A percentile compares a stretch with the other conserved stretches of the same genome.
These are phyloP conservation scores for Macrophya alboannulata DNA, from an alignment of 2,888 invertebrate genomes.

Conservation along the genomic window DNA sequence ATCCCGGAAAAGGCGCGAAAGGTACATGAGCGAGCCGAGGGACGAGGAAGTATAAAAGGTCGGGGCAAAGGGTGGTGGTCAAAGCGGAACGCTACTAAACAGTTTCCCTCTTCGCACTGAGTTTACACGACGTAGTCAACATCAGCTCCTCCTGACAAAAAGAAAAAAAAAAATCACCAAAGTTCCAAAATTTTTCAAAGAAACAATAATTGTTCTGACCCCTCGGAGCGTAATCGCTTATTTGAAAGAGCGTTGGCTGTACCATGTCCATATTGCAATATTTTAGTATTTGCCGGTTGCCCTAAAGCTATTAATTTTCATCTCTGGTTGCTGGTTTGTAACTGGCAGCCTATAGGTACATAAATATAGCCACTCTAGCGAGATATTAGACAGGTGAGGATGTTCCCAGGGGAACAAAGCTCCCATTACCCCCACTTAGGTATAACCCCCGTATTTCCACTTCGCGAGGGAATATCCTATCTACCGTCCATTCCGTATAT, in stretches of 20 bases:
- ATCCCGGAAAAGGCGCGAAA: conserved; percentile 33
- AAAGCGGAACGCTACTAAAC: conserved; percentile 9
- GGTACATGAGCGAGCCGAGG: neutral
- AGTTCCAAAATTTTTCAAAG: neutral
- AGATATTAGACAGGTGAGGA: conserved; percentile 78
- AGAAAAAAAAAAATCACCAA: neutral
- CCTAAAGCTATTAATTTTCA: conserved; percentile 53
- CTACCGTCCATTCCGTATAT: conserved; percentile 58
- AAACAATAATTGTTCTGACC: neutral
- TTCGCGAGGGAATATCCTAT: neutral
- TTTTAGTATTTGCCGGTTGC: neutral
- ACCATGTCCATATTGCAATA: conserved; percentile 16
- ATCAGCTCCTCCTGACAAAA: neutral
- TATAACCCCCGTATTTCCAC: conserved; percentile 60
- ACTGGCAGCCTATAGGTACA: conserved; percentile 64
- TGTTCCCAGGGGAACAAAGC: conserved; percentile 78
- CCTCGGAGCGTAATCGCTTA: neutral
- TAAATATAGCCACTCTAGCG: conserved; percentile 70
- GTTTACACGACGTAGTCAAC: neutral
- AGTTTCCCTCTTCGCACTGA: neutral
- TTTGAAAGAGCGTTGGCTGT: neutral
- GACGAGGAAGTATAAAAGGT: neutral
- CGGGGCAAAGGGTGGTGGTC: neutral
- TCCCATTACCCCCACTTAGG: conserved; percentile 74
- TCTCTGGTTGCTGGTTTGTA: conserved; percentile 47